Percentiles rank a stretch among this genome's conserved stretches.
phyloP scores from a whole-genome alignment of 2,888 invertebrate genomes.

The Nomada hirtipes region DNA sequence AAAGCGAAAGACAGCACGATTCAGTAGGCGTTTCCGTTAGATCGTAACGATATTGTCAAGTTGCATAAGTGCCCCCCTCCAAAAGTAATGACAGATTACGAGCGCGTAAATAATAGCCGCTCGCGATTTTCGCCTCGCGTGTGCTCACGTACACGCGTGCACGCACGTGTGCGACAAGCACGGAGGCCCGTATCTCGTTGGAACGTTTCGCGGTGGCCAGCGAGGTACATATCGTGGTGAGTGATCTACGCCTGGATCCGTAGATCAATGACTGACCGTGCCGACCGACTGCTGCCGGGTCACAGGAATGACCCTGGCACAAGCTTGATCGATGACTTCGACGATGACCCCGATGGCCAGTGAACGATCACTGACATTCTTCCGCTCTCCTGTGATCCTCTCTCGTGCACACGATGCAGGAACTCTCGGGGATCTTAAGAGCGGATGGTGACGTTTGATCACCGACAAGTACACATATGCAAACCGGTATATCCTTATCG shows the following conservation, averaged over 20 bases:
- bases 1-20: not conserved
- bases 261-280: slow-evolving; percentile 82
- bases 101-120: slow-evolving; percentile 72
- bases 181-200: slow-evolving; percentile 35
- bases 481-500: slow-evolving; percentile 64
- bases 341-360: slow-evolving; percentile 75
- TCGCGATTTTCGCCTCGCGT: slow-evolving; percentile 65
- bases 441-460: slow-evolving; percentile 63
- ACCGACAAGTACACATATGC: slow-evolving; percentile 51
- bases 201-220: slow-evolving; percentile 53
- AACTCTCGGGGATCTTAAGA: slow-evolving; percentile 38
- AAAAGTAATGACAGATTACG: slow-evolving; percentile 74
- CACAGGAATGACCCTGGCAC: slow-evolving; percentile 76
- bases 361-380: slow-evolving; percentile 70
- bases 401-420: slow-evolving; percentile 59
- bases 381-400: slow-evolving; percentile 51
- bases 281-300: slow-evolving; percentile 79
- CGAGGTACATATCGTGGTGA: slow-evolving; percentile 67
- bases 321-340: slow-evolving; percentile 81
- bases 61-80: slow-evolving; percentile 65
- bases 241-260: slow-evolving; percentile 78
- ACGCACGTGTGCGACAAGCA: slow-evolving; percentile 6
- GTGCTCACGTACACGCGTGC: slow-evolving; percentile 10
- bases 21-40: slow-evolving; percentile 70
- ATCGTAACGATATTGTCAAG: slow-evolving; percentile 76